Evolutionary conservation across 2,113 vertebrate genomes (phyloP).

Genomic region (Mungos mungo): DNA sequence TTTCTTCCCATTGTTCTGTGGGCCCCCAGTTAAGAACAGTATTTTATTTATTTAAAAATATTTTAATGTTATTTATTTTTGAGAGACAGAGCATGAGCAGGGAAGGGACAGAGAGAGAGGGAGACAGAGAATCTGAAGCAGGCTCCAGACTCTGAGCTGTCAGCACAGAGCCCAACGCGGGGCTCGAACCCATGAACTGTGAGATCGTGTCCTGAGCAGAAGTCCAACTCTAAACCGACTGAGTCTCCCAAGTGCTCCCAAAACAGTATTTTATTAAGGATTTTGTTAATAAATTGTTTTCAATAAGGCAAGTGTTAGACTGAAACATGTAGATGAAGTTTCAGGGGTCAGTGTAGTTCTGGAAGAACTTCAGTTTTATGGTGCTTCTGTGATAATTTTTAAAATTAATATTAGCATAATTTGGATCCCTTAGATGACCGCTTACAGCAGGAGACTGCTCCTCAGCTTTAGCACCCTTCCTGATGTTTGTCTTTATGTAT

Average conservation of each 20-base stretch:
- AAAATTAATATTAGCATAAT: constrained; percentile 35
- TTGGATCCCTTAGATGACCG: neutral
- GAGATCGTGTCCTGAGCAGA: too few relatives aligned
- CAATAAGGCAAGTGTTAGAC: neutral
- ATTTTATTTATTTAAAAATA: neutral
- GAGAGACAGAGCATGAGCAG: too few relatives aligned
- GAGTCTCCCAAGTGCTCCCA: neutral
- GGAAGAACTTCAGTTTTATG: constrained; percentile 18
- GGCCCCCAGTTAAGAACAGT: neutral
- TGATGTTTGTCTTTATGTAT: neutral
- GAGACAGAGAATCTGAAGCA: too few relatives aligned
- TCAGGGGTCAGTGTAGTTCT: neutral
- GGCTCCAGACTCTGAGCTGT: too few relatives aligned
- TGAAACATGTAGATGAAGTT: neutral
- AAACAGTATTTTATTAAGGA: constrained; percentile 10
- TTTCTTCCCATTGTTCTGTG: neutral
- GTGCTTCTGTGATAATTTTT: neutral
- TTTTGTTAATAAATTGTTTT: constrained; percentile 19
- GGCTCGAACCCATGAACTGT: too few relatives aligned
- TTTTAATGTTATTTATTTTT: too few relatives aligned
- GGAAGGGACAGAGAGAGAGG: too few relatives aligned
- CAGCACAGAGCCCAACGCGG: too few relatives aligned
- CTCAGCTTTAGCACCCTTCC: neutral
- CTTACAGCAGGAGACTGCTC: neutral
- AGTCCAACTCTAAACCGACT: too few relatives aligned